Percentiles rank a stretch among this genome's conserved stretches.
phyloP scores from a whole-genome alignment of 1,140 invertebrate species.

The Drosophila sp. region DNA sequence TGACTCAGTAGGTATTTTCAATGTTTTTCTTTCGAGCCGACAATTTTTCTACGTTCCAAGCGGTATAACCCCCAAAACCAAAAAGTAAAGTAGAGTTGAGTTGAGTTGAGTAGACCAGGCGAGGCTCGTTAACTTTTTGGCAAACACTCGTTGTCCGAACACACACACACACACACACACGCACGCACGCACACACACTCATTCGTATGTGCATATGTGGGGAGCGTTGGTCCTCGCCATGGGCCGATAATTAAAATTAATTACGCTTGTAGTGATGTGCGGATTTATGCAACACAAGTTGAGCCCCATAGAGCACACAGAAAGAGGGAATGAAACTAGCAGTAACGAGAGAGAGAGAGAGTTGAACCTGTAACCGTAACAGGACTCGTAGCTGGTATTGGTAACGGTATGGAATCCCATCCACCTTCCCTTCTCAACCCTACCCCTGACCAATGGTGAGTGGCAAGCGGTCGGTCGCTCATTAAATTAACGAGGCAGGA shows the following conservation, averaged over 20 bases:
- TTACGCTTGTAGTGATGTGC: conserved; percentile 44
- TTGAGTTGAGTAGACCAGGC: conserved; percentile 5
- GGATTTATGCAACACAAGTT: conserved; percentile 37
- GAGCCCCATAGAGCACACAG: not conserved
- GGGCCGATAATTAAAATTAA: conserved; percentile 62
- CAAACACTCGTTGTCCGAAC: conserved; percentile 9
- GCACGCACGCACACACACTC: not conserved
- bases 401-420: not conserved
- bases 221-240: not conserved
- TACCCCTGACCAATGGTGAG: not conserved
- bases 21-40: conserved; percentile 7
- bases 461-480: conserved; percentile 37
- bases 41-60: conserved; percentile 3
- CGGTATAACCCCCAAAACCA: not conserved
- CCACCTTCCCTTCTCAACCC: not conserved
- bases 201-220: not conserved
- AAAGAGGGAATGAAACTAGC: not conserved
- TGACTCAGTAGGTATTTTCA: conserved; percentile 4
- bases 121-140: conserved; percentile 37
- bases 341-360: not conserved
- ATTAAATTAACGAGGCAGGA: conserved; percentile 59
- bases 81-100: not conserved
- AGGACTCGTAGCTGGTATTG: not conserved
- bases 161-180: not conserved
- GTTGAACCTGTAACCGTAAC: too few species aligned